Evolutionary conservation across 2,888 invertebrate species (phyloP).

Genomic region (Ganaspis brasiliensis): DNA sequence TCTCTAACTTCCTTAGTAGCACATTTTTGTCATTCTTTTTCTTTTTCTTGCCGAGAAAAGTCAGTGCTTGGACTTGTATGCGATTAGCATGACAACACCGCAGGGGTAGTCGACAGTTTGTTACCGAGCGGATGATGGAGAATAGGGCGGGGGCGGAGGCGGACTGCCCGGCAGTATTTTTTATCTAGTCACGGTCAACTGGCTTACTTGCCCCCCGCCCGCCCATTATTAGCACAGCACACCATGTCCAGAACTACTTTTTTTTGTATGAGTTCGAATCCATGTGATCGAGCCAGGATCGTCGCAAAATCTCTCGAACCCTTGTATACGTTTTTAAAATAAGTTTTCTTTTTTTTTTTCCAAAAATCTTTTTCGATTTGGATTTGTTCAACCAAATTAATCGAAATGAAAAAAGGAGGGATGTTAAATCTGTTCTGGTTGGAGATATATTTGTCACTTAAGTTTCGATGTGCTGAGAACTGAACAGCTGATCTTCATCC

Average conservation of each 20-base stretch:
- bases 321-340: slow-evolving; percentile 3
- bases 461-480: no score
- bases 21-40: background rate
- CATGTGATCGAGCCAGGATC: slow-evolving; percentile 47
- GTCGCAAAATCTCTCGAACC: background rate
- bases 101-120: slow-evolving; percentile 62
- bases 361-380: background rate
- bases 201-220: slow-evolving; percentile 78
- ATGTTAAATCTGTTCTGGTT: no score
- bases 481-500: no score
- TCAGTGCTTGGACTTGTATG: slow-evolving; percentile 68
- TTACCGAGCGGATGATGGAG: slow-evolving; percentile 56
- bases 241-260: slow-evolving; percentile 64
- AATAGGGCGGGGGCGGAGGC: slow-evolving; percentile 61
- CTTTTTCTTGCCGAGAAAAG: background rate
- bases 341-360: background rate
- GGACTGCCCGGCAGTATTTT: slow-evolving; percentile 79
- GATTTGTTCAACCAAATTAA: no score
- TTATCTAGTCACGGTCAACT: slow-evolving; percentile 81
- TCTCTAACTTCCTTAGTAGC: no score
- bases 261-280: slow-evolving; percentile 44
- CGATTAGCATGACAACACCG: slow-evolving; percentile 78
- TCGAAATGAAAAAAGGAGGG: no score
- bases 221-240: slow-evolving; percentile 80
- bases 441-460: no score